Evolutionary conservation across 1,140 invertebrate species (phyloP), one percentile per base, ranked within the genome.

Genomic region (Papilio dardanus): DNA sequence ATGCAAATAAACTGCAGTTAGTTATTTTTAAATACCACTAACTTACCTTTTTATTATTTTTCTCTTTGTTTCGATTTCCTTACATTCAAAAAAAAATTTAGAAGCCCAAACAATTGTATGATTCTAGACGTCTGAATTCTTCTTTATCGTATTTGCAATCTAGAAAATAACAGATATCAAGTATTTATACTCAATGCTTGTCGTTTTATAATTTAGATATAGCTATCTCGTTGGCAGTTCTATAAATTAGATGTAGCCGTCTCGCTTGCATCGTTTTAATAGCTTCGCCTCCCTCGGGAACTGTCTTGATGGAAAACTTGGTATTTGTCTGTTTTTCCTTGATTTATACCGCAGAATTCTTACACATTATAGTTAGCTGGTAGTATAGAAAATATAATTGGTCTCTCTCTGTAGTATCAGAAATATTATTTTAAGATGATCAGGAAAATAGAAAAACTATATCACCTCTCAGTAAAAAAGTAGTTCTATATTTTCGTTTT

Each of bases 271-370:
- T 24, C 24, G 24, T 62, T 62, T 62, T 62, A 62, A 62, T 62
- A 62, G 54, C 21, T 62, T 62, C 24, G 12, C 24, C 10, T 62
- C 54, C 54, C 24, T 28, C 12, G 54, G 54, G 54, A 28, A 30
- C 21, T 1, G 24, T 62, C 54, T 14, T 28, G 54, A 62, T 62
- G 54, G 54, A 62, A 62, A 28, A 28, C 24, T 62, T 62, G 24
- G 21, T 62, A 24, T 30, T 30, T 62, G 24, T 62, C 24, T 62
- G 30, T 62, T 62, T 58, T 62, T 30, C 54, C 54, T 62, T 62
- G 54, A 62, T 62, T 62, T 62, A 62, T 62, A 62, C 12, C 10
- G 8, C n/a, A 7, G 10, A 28, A 28, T 28, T 21, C 54, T 62
- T 28, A 28, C 54, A 58, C 3, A n/a, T n/a, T n/a, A n/a, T n/a